Conservation (phyloP, 2,888 invertebrate genomes). For the Lumbricus terrestris region DNA sequence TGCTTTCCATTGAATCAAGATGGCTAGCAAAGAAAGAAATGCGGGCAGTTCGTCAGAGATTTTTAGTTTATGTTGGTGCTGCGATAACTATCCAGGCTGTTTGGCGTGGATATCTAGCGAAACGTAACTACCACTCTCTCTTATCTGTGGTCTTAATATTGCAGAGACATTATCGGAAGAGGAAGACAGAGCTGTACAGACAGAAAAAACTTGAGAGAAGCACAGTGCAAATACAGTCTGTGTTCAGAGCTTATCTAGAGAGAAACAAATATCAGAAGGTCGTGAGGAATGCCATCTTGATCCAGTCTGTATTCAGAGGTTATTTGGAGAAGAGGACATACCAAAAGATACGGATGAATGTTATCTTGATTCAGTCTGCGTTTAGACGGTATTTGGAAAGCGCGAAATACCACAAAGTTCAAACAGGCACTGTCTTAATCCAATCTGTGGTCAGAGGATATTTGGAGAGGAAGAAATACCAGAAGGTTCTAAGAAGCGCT, state of each 20-base stretch:
- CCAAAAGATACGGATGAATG: neutral
- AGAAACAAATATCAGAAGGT: neutral
- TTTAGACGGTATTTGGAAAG: neutral
- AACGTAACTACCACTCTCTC: slow-evolving; percentile 31
- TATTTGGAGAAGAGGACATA: neutral
- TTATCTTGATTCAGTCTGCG: neutral
- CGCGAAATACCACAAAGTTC: slow-evolving; percentile 20
- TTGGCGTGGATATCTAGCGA: slow-evolving; percentile 48
- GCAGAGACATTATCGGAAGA: neutral
- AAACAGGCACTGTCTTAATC: slow-evolving; percentile 25
- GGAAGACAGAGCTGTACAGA: neutral
- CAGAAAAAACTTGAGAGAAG: neutral
- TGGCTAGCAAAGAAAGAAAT: neutral
- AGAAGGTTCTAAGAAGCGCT: no score
- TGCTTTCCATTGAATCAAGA: neutral
- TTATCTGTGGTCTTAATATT: neutral
- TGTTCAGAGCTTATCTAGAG: neutral
- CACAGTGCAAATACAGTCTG: neutral
- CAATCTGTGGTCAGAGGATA: slow-evolving; percentile 29
- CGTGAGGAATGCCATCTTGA: neutral
- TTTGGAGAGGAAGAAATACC: neutral
- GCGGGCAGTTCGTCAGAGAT: neutral
- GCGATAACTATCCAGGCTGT: slow-evolving; percentile 42
- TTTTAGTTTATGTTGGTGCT: slow-evolving; percentile 7
- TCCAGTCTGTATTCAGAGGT: slow-evolving; percentile 9